Percentiles rank a stretch among this genome's conserved stretches.
Conservation (phyloP, 1,140 invertebrate genomes). For the Drosophila pectinifera region DNA sequence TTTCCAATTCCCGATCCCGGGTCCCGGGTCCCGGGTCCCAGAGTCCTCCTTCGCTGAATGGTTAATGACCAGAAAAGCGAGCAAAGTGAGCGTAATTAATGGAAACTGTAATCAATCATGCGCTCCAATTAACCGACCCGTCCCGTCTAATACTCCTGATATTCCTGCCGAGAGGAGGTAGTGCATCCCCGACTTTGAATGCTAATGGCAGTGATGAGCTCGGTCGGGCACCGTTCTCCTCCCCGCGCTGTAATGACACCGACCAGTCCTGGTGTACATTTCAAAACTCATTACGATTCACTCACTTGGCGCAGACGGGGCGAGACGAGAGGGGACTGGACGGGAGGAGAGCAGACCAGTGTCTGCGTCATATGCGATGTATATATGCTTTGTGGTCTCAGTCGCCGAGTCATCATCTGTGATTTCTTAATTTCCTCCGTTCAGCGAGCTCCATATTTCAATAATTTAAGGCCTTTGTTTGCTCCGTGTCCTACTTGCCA, state of each 20-base stretch:
- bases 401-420: constrained; percentile 35
- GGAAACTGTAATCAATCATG: constrained; percentile 78
- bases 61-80: constrained; percentile 75
- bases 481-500: constrained; percentile 2
- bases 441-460: constrained; percentile 15
- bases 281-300: constrained; percentile 67
- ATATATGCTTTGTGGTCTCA: constrained; percentile 13
- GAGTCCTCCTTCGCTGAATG: constrained; percentile 35
- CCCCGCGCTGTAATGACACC: constrained; percentile 37
- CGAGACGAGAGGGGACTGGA: not conserved
- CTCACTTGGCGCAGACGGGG: constrained; percentile 28
- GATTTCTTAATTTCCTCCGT: constrained; percentile 38
- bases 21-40: not conserved
- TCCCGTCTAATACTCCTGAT: constrained; percentile 17
- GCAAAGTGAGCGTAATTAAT: constrained; percentile 70
- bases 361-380: constrained; percentile 3
- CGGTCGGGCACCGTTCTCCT: not conserved
- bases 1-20: not conserved
- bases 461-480: constrained; percentile 20
- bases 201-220: constrained; percentile 51
- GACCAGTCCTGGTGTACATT: constrained; percentile 52
- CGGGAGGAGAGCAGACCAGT: not conserved
- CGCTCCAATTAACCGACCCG: constrained; percentile 73
- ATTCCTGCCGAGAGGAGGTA: constrained; percentile 4
- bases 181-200: constrained; percentile 4